phyloP scores from a whole-genome alignment of 2,888 invertebrate species.

The Merodon equestris region DNA sequence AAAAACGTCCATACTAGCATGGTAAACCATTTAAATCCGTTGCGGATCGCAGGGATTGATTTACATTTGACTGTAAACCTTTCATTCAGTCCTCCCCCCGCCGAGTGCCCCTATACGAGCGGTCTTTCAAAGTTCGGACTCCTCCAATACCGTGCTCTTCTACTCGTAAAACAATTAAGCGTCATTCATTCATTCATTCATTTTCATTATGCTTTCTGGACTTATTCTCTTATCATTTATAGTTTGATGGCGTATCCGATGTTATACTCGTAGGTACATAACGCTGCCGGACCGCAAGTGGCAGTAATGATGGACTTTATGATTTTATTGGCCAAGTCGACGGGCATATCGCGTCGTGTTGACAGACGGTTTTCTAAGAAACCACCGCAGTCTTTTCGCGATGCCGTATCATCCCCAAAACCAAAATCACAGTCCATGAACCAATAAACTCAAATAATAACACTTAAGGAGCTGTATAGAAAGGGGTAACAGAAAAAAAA shows the following conservation, averaged over 20 bases:
- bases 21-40: conserved; percentile 47
- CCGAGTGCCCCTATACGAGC: neutral
- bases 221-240: conserved; percentile 12
- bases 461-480: conserved; percentile 15
- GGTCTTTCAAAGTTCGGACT: neutral
- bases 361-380: conserved; percentile 55
- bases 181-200: conserved; percentile 36
- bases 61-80: conserved; percentile 42
- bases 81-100: neutral
- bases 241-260: neutral
- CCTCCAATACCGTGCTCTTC: neutral
- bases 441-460: conserved; percentile 19
- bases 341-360: conserved; percentile 12
- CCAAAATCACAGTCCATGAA: conserved; percentile 29
- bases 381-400: neutral
- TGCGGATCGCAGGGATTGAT: conserved; percentile 44
- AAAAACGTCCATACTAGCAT: conserved; percentile 28
- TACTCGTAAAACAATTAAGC: conserved; percentile 59
- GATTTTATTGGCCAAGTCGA: conserved; percentile 31
- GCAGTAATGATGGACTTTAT: conserved; percentile 36
- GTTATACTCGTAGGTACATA: neutral
- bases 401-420: neutral
- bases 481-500: too few species aligned
- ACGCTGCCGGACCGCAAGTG: neutral
- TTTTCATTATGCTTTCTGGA: conserved; percentile 37